These are phyloP conservation scores for Ailurus styani DNA, from an alignment of 2,113 vertebrate genomes.

Conservation along the genomic window DNA sequence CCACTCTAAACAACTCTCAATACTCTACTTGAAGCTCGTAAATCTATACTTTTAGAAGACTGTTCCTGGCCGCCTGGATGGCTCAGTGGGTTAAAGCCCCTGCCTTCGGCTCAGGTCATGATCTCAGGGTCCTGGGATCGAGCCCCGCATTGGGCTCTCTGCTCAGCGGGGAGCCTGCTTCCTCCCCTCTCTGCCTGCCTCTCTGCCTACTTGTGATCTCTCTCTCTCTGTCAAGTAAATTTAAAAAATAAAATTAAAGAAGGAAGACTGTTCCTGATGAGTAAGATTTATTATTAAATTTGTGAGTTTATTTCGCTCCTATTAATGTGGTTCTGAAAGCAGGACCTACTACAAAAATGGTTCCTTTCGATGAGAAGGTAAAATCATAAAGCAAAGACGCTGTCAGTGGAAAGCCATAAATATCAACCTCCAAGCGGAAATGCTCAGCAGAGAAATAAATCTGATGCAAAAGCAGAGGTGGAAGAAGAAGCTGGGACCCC, in stretches of 20 bases:
- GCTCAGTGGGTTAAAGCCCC: no score
- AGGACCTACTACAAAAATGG: background rate
- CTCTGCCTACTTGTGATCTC: no score
- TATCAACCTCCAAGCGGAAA: background rate
- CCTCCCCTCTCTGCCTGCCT: no score
- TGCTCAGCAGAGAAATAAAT: background rate
- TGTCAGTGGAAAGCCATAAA: background rate
- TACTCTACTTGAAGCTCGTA: background rate
- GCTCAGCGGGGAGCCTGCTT: no score
- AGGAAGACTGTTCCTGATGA: background rate
- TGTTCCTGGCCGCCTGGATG: no score
- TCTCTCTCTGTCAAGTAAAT: no score
- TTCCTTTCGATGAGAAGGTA: background rate
- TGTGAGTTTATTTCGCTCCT: background rate
- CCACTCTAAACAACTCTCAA: background rate
- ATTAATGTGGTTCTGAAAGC: background rate
- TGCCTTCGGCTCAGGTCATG: no score
- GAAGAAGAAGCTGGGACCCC: background rate
- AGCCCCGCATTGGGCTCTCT: no score
- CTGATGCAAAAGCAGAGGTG: background rate
- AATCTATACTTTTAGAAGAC: background rate
- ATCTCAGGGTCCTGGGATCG: no score
- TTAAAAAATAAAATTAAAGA: no score
- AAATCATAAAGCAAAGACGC: background rate
- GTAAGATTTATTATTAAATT: background rate